Conservation (phyloP, 2,888 invertebrate species). For the Idaea dimidiata region DNA sequence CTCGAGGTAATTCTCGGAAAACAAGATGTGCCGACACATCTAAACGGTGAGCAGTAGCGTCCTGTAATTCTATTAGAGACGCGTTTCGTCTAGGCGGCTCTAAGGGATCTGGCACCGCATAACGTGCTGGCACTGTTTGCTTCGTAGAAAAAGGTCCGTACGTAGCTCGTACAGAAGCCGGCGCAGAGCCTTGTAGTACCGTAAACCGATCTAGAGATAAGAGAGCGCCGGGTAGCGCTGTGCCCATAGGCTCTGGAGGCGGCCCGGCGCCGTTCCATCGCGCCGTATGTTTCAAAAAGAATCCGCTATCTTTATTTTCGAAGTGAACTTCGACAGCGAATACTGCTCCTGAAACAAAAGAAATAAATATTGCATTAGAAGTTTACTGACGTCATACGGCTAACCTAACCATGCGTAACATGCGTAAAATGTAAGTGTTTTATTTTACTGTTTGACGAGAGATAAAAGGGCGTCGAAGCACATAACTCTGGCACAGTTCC, state of each 20-base stretch:
- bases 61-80: slow-evolving; percentile 80
- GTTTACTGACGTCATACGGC: slow-evolving; percentile 28
- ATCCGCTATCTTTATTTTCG: slow-evolving; percentile 94
- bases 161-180: slow-evolving; percentile 94
- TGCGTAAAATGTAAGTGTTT: slow-evolving; percentile 60
- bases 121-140: slow-evolving; percentile 94
- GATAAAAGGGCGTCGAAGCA: slow-evolving; percentile 63
- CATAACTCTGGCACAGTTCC: slow-evolving; percentile 59
- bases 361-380: slow-evolving; percentile 42
- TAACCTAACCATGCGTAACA: slow-evolving; percentile 41
- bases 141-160: slow-evolving; percentile 98
- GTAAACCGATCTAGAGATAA: slow-evolving; percentile 94
- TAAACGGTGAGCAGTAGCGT: slow-evolving; percentile 86
- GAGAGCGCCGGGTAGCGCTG: slow-evolving; percentile 83
- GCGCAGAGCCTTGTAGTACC: slow-evolving; percentile 94
- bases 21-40: slow-evolving; percentile 97
- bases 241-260: slow-evolving; percentile 69
- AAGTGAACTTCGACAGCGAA: slow-evolving; percentile 93
- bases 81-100: slow-evolving; percentile 83
- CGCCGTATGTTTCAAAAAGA: slow-evolving; percentile 91
- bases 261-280: slow-evolving; percentile 84
- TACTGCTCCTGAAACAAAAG: slow-evolving; percentile 83
- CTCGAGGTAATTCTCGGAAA: slow-evolving; percentile 91
- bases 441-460: slow-evolving; percentile 57
- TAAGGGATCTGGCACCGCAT: slow-evolving; percentile 91